Base-by-base conservation (phyloP, 30 jellyfish, hydroid and myxozoan species). In the Hydra vulgaris region DNA sequence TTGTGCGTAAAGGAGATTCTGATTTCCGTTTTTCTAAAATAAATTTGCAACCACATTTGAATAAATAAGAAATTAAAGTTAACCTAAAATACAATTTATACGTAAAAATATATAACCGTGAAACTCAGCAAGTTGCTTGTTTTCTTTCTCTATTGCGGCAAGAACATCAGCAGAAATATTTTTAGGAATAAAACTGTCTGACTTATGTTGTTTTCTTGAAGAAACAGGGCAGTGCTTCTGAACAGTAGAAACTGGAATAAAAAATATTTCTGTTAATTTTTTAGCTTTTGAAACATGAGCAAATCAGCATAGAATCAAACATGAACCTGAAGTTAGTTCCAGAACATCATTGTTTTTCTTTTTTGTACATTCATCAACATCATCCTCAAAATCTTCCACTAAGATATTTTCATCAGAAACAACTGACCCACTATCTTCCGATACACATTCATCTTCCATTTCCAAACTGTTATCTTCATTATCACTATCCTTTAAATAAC, bases 221-320 rank as follows among this genome's bases (percentile, higher is more conserved):
- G 85, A 8, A 23, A 78, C 85, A 5, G 85, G 85, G 24, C 85
- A 5, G n/a, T 52, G 21, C 25, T 78, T 78, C 0, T 76, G 85
- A 20, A 75, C 85, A 78, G 85, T 80, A 27, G 16, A 40, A 40
- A 40, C 61, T n/a, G n/a, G n/a, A n/a, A n/a, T n/a, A n/a, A n/a
- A n/a, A n/a, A n/a, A n/a, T n/a, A n/a, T n/a, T n/a, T n/a, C n/a
- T n/a, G n/a, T n/a, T n/a, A n/a, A n/a, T n/a, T n/a, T n/a, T n/a
- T n/a, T n/a, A n/a, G n/a, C n/a, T n/a, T n/a, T n/a, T n/a, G n/a
- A n/a, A n/a, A n/a, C n/a, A n/a, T n/a, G n/a, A n/a, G n/a, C n/a
- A n/a, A n/a, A n/a, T n/a, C n/a, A n/a, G 12, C 12, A 3, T 40
- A 40, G 61, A 12, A 40, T 12, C 61, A 40, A 40, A 40, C 61